Percentiles rank a stretch among this genome's conserved stretches.
phyloP scores from a whole-genome alignment of 1,140 invertebrate species.

The Eriosoma lanigerum region DNA sequence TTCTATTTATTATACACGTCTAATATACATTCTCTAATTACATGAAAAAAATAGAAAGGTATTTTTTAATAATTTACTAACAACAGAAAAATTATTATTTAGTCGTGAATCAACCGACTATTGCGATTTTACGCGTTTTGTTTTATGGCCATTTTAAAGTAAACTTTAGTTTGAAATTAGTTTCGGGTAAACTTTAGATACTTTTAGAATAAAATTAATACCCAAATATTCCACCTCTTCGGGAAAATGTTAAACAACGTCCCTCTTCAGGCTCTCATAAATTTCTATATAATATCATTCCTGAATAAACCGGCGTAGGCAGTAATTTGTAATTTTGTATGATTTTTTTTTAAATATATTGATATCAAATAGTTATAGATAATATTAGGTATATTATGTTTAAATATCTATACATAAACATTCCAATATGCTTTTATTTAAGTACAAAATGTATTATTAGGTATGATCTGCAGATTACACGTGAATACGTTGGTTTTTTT shows the following conservation, averaged over 20 bases:
- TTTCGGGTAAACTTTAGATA: conserved; percentile 28
- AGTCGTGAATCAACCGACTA: neutral
- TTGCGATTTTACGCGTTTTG: neutral
- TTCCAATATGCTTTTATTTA: too few relatives aligned
- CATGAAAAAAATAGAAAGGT: too few relatives aligned
- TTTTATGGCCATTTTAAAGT: conserved; percentile 13
- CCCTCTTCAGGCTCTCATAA: neutral
- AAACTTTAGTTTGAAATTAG: conserved; percentile 31
- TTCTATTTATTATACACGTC: too few relatives aligned
- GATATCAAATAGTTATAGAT: too few relatives aligned
- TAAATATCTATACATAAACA: too few relatives aligned
- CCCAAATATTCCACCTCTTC: conserved; percentile 5
- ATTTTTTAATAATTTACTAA: neutral
- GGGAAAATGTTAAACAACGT: conserved; percentile 13
- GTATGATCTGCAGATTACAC: too few relatives aligned
- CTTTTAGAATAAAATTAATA: conserved; percentile 35
- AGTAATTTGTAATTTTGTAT: too few relatives aligned
- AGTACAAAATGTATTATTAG: too few relatives aligned
- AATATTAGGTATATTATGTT: too few relatives aligned
- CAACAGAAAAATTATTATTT: neutral
- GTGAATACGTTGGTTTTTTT: neutral
- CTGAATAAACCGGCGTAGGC: too few relatives aligned
- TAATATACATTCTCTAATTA: too few relatives aligned
- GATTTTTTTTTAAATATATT: too few relatives aligned
- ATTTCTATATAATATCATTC: neutral